Evolutionary conservation across 2,888 invertebrate genomes (phyloP), one percentile per base, ranked within the genome.

Genomic region (Orthosia cruda): DNA sequence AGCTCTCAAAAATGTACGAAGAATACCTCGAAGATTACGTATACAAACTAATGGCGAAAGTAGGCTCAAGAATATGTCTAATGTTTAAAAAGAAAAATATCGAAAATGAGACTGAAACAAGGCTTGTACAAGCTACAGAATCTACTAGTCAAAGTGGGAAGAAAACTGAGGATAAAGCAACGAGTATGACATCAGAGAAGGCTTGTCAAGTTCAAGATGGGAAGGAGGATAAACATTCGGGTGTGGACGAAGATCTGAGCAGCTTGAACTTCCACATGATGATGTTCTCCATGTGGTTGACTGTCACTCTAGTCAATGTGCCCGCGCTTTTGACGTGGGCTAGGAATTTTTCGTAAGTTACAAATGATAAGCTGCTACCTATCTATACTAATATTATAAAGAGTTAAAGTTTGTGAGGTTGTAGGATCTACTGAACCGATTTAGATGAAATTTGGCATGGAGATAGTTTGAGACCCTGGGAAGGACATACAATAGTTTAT

Each of bases 241-340:
- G 88, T 58, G 75, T 89, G 3, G 92, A 94, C 68, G 93, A 94
- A 66, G 93, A 94, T 64, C 89, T 97, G 23, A 96, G 93, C 80
- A 96, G 96, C 85, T 97, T 98, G 86, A 97, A 98, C 89, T 98
- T 98, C 91, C 98, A 98, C 90, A 97, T 98, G 89, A 97, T 98
- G 76, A 91, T 98, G 87, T 98, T 98, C 87, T 94, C 98, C 68
- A 90, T 98, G 85, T 98, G 98, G 97, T 90, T 97, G 69, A 91
- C 97, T 20, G 96, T 98, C 49, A 97, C 98, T 0, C 81, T 97
- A n/a, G 94, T 98, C 55, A 98, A 98, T 93, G 85, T 98, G 16
- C 98, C 98, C 0, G 97, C 97, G 58, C 97, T 98, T 20, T 92
- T 98, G 58, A 98, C 98, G 9, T 99, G 98, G 98, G 98, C 98